These are phyloP conservation scores for Styela clava DNA, from an alignment of 23 tunicate species.

Conservation along the genomic window DNA sequence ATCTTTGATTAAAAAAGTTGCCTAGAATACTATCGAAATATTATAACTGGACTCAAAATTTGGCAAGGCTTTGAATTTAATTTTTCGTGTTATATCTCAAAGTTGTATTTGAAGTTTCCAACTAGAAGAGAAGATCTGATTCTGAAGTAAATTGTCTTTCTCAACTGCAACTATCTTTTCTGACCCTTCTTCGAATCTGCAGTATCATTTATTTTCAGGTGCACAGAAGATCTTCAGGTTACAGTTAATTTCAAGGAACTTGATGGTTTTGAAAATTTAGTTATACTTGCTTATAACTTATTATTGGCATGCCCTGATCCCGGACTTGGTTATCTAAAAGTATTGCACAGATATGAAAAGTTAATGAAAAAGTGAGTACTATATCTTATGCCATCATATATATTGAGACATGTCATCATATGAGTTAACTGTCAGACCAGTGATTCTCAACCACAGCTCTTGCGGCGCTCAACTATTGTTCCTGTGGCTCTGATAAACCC, in stretches of 20 bases:
- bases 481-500: not conserved
- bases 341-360: not conserved
- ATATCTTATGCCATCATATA: not conserved
- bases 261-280: not conserved
- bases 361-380: not conserved
- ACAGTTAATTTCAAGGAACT: not conserved
- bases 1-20: too few species aligned
- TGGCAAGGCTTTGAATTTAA: too few species aligned
- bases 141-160: not conserved
- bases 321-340: not conserved
- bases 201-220: not conserved
- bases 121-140: not conserved
- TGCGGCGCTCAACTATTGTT: not conserved
- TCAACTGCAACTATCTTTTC: not conserved
- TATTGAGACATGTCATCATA: not conserved
- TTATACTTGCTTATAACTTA: not conserved
- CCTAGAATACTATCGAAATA: too few species aligned
- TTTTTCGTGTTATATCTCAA: not conserved
- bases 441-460: not conserved
- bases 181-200: not conserved
- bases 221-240: not conserved
- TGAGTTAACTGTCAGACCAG: not conserved
- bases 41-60: too few species aligned
- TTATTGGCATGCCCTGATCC: not conserved
- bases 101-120: not conserved